These are phyloP conservation scores for Pseudonaja textilis DNA, from an alignment of 2,113 vertebrate species.

Conservation along the genomic window DNA sequence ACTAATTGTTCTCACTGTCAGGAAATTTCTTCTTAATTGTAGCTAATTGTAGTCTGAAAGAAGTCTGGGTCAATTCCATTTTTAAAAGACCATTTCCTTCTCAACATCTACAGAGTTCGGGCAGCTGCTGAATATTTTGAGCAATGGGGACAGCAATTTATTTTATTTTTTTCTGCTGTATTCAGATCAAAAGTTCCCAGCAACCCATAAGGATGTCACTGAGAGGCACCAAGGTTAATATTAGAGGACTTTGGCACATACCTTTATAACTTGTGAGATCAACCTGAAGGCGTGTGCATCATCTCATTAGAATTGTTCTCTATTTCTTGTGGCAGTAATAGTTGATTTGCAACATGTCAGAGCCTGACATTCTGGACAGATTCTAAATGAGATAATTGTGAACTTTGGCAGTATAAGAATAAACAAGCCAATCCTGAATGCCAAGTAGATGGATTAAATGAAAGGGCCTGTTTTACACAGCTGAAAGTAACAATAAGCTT, in stretches of 20 bases:
- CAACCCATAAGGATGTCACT: background rate
- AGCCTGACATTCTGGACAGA: background rate
- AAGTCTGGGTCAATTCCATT: background rate
- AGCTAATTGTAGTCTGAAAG: background rate
- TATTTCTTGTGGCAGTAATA: background rate
- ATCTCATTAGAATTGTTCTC: background rate
- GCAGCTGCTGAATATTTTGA: background rate
- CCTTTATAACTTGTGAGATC: background rate
- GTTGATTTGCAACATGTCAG: background rate
- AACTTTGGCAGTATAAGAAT: background rate
- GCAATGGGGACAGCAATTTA: background rate
- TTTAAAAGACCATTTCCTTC: background rate
- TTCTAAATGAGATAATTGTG: background rate
- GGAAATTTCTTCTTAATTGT: background rate
- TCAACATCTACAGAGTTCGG: background rate
- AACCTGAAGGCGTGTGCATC: background rate
- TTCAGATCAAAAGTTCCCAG: background rate
- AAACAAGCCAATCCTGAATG: background rate
- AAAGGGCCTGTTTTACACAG: background rate
- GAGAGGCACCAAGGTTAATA: background rate
- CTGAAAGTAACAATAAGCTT: background rate
- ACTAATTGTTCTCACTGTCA: background rate
- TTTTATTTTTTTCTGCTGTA: background rate
- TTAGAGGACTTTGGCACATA: background rate
- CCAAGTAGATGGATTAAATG: background rate